Evolutionary conservation across 1,140 invertebrate species (phyloP), one percentile per base, ranked within the genome.

Genomic region (Planococcus citri): DNA sequence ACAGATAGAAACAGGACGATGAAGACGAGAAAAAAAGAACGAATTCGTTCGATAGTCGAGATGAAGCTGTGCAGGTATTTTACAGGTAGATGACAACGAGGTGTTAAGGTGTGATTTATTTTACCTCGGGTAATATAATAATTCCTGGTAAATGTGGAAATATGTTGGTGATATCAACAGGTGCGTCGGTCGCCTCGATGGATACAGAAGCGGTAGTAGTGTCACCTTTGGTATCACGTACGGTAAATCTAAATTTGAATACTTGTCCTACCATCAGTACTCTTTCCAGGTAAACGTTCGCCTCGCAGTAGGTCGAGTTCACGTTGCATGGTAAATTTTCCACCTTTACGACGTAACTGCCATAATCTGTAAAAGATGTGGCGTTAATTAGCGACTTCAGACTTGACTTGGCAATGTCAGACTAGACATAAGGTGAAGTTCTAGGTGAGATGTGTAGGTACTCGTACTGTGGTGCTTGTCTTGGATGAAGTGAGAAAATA

Each of bases 91-190:
- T 20, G 41, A 20, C 60, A 64, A 27, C 20, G 4, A 27, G 22
- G 21, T 21, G 25, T 64, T 25, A 64, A 17, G 17, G 21, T 9
- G 60, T 64, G 22, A 24, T 25, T 64, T 64, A 17, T 25, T 6
- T 64, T 79, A 89, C 88, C 84, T 92, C 90, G 4, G 89, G 87
- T 61, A 91, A 84, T 80, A 88, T 85, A 73, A 92, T 85, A 70
- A 92, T 84, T 27, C 85, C 83, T 9, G 89, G 89, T 74, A 89
- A 87, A 73, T 90, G 88, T n/a, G 90, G 89, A 77, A 92, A 92
- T 78, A 91, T 89, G 73, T 85, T 84, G 75, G 88, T 87, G 73
- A 86, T 82, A 24, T 87, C 86, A 68, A 88, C 89, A 14, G 87
- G 88, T 25, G 87, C 87, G 78, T 91, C 89, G 27, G 90, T 92